A percentile compares a stretch with the other conserved stretches of the same genome.
Evolutionary conservation across 2,888 invertebrate species (phyloP).

Genomic region (Sturmia bella): DNA sequence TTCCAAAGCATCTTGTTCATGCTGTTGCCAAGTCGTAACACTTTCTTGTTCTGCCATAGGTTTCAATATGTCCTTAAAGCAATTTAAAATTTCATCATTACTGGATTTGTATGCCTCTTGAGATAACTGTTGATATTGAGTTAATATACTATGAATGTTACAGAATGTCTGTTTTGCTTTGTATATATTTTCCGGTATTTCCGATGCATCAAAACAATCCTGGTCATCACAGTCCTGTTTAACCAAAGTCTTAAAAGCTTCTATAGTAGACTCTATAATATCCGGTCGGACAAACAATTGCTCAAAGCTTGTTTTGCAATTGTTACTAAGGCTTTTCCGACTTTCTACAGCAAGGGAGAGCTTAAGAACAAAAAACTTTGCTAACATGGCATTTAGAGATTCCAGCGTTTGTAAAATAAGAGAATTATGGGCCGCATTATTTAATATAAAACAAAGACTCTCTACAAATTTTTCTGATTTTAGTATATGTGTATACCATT

Average conservation of each 20-base stretch:
- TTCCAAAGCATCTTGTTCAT: constrained; percentile 79
- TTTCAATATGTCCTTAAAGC: constrained; percentile 77
- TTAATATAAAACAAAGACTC: constrained; percentile 87
- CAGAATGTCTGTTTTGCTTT: constrained; percentile 81
- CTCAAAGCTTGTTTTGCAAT: constrained; percentile 73
- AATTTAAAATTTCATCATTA: constrained; percentile 73
- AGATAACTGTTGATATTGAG: constrained; percentile 78
- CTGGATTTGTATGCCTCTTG: constrained; percentile 73
- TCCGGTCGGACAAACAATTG: constrained; percentile 78
- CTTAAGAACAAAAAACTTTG: constrained; percentile 78
- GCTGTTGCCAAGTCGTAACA: constrained; percentile 77
- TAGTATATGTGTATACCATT: constrained; percentile 83
- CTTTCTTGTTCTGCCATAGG: constrained; percentile 77
- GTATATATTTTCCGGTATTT: constrained; percentile 75
- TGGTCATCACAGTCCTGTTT: constrained; percentile 59
- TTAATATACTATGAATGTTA: constrained; percentile 80
- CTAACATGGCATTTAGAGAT: constrained; percentile 84
- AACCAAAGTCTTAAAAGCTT: constrained; percentile 75
- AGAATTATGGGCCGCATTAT: constrained; percentile 87
- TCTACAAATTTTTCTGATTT: constrained; percentile 83
- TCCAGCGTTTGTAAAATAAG: constrained; percentile 84
- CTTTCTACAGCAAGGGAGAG: constrained; percentile 33
- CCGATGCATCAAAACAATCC: constrained; percentile 58
- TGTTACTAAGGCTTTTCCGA: constrained; percentile 54
- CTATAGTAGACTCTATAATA: constrained; percentile 78